Evolutionary conservation across 2,797 vertebrate genomes (phyloP), one percentile per base, ranked within the genome.

Genomic region (Podargus strigoides): DNA sequence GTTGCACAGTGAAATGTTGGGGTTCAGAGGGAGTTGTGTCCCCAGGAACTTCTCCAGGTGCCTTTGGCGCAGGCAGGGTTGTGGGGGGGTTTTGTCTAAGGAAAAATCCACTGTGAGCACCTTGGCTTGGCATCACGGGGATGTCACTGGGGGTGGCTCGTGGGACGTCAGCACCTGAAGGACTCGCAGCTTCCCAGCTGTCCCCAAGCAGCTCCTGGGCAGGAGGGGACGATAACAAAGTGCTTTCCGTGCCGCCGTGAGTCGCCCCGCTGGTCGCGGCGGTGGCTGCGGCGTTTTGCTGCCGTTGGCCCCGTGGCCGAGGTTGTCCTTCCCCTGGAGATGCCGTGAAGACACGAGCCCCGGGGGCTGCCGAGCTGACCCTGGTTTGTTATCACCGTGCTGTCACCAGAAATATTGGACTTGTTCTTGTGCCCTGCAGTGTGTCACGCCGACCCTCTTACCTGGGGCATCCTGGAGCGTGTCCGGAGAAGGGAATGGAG

Each of bases 11-110:
- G 42, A n/a, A 30, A 20, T 30, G 10, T 6, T 24, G 12, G 13
- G 68, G 52, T 39, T 11, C 21, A 23, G 30, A 41, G 22, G 55
- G 32, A 41, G 18, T 4, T 2, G 7, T 7, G 5, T 24, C 13
- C 42, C 22, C 32, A 4, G 46, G 50, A 9, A 7, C 36, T 56
- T 36, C 24, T 22, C 36, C 41, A 30, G 67, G 37, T 24, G 24
- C 70, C 19, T 27, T 7, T 11, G 42, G 24, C 28, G 60, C 14
- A 1, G 15, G 30, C 26, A 10, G 73, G 23, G 21, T 32, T 7
- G 0, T 2, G 6, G 0, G 2, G 9, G 23, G 28, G 14, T n/a
- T n/a, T 56, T 34, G 19, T 7, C 42, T 12, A 4, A n/a, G 23
- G 36, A 9, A 37, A 19, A 62, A 18, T 3, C 58, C 2, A 5